These are phyloP conservation scores for Drosophila rhopaloa DNA, from an alignment of 1,140 invertebrate species.

Conservation along the genomic window DNA sequence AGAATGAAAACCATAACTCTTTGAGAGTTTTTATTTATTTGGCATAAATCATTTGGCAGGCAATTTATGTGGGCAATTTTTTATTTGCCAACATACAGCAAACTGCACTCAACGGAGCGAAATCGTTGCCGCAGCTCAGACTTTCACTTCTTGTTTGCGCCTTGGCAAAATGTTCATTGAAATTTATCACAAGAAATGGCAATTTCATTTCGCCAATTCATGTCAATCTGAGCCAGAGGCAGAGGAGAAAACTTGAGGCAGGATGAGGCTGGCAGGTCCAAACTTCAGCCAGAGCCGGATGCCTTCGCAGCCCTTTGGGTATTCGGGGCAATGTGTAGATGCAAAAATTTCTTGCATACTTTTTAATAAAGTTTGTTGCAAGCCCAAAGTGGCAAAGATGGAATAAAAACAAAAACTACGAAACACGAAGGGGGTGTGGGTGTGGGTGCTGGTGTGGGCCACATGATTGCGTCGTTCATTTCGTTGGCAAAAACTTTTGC, in stretches of 20 bases:
- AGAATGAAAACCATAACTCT: not conserved
- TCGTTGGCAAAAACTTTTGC: constrained; percentile 63
- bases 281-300: constrained; percentile 30
- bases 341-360: constrained; percentile 72
- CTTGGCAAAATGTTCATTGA: constrained; percentile 62
- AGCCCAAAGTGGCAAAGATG: constrained; percentile 73
- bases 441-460: constrained; percentile 4
- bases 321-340: constrained; percentile 47
- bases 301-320: constrained; percentile 30
- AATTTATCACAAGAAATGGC: constrained; percentile 81
- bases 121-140: constrained; percentile 29
- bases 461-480: constrained; percentile 56
- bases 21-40: constrained; percentile 22
- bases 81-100: constrained; percentile 40
- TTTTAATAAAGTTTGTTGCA: constrained; percentile 78
- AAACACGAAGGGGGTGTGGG: constrained; percentile 5
- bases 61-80: constrained; percentile 40
- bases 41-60: constrained; percentile 15
- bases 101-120: constrained; percentile 67
- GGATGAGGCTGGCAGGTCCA: constrained; percentile 12
- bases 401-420: constrained; percentile 37
- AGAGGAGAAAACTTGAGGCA: constrained; percentile 5
- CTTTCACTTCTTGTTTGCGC: constrained; percentile 47
- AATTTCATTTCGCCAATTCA: constrained; percentile 77
- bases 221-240: constrained; percentile 61